Evolutionary conservation across 1,140 invertebrate species (phyloP).

Genomic region (Ostrea denselamellosa): DNA sequence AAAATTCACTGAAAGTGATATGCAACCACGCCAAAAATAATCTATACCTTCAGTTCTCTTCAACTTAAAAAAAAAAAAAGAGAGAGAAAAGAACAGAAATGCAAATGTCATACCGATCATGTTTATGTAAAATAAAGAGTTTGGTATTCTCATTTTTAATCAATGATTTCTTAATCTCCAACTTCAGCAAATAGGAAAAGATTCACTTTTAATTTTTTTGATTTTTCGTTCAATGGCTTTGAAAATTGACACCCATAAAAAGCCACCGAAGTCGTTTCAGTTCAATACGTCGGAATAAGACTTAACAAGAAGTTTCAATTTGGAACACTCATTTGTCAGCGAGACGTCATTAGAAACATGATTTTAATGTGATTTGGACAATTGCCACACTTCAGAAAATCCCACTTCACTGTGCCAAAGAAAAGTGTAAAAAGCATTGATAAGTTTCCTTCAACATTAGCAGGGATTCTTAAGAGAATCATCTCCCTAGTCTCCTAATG

Average conservation of each 20-base stretch:
- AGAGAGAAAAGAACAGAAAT: too few species aligned
- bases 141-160: too few species aligned
- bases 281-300: not conserved
- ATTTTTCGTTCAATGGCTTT: too few species aligned
- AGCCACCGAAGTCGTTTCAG: not conserved
- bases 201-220: too few species aligned
- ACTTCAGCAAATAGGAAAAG: too few species aligned
- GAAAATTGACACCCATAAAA: not conserved
- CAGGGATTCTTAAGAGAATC: not conserved
- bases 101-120: too few species aligned
- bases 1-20: too few species aligned
- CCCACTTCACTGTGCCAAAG: not conserved
- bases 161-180: too few species aligned
- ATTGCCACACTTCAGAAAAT: not conserved
- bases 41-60: too few species aligned
- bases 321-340: conserved; percentile 7
- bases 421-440: not conserved
- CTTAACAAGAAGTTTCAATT: conserved; percentile 13
- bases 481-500: not conserved
- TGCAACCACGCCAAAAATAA: too few species aligned
- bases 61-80: too few species aligned
- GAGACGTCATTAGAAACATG: conserved; percentile 4
- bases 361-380: conserved; percentile 29
- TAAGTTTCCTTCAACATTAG: not conserved
- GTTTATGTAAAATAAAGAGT: too few species aligned